Base-by-base conservation (phyloP, 2,797 vertebrate species). In the Sebastiscus tertius region DNA sequence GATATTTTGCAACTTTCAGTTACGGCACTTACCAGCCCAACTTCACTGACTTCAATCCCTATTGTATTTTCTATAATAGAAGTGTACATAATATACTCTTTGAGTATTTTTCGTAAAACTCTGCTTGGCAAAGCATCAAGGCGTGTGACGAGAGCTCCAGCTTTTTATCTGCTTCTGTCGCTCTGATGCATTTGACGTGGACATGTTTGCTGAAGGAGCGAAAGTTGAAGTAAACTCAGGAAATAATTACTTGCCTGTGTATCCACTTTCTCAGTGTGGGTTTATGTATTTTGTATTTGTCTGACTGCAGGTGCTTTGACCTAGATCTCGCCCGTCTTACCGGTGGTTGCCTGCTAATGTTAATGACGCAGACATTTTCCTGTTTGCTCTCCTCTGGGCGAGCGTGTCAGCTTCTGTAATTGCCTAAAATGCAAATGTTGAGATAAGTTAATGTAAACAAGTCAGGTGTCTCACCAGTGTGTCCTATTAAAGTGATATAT, bases 151-250 rank as follows among this genome's bases (percentile, higher is more conserved):
- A 55, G 63, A 46, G 65, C 62, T 56, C 26, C 66, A 6, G 64
- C 63, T 78, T 55, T 81, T 81, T 74, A 62, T 75, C 68, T 63
- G 54, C 58, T 12, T 24, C n/a, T 67, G 56, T 65, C 7, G 6
- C 59, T 75, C 18, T 54, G 52, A 74, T 79, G 59, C 34, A 10
- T 75, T 70, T 75, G 79, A 84, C 34, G 36, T n/a, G n/a, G 33
- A 68, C 52, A 61, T 79, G 80, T 78, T 80, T 82, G 63, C 68
- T 61, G 65, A 86, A 64, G 24, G 54, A 55, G 18, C 20, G 24
- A 22, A 60, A 80, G 66, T 31, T 36, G 7, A 79, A 49, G 52
- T 42, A 13, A 78, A 80, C 49, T 68, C 14, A 6, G 49, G 39
- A 75, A 49, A 79, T 73, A 71, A 77, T 85, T 34, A 42, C 61